Base-by-base conservation (phyloP, 2,113 vertebrate species). In the Gallinago paraguaiae region DNA sequence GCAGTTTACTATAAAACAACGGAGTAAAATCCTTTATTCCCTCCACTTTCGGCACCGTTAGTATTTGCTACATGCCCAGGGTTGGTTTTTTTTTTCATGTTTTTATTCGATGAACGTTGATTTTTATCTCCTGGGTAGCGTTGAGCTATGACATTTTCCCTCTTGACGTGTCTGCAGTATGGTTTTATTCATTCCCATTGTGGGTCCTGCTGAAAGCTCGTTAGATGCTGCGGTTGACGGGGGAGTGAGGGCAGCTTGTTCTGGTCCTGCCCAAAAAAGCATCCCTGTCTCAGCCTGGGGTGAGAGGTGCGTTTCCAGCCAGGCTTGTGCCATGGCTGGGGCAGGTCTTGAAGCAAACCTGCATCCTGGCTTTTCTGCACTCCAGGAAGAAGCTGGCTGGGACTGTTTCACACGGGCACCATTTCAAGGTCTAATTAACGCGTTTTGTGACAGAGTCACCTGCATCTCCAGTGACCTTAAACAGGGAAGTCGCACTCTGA, bases 11-110 rank as follows among this genome's bases (percentile, higher is more conserved):
- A 24, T 88, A 39, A 91, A 86, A 53, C 23, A 30, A 11, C 60
- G 41, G 17, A 72, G 39, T 59, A 30, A 13, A 96, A 94, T 96
- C 80, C 95, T 96, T 65, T 53, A 60, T 93, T 93, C 75, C 41
- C 37, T 90, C 90, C 74, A 77, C 71, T 90, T 59, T 69, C 80
- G 30, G 48, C 56, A 45, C 46, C 63, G 31, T 74, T 84, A 70
- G 46, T 68, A 46, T 87, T 85, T 77, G 45, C 56, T 75, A 6
- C 20, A 12, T 31, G 39, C 27, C 6, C 76, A 7, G 39, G 41
- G 11, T 41, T 43, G 14, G 10, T 10, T 14, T 24, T 64, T 63
- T 41, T 43, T 72, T 50, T 19, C 60, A 17, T 56, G 31, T 64
- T 76, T 61, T 24, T 24, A 35, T 46, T 81, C 35, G 74, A 5